Evolutionary conservation across 2,888 invertebrate genomes (phyloP), one percentile per base, ranked within the genome.

Genomic region (Dicycla oo): DNA sequence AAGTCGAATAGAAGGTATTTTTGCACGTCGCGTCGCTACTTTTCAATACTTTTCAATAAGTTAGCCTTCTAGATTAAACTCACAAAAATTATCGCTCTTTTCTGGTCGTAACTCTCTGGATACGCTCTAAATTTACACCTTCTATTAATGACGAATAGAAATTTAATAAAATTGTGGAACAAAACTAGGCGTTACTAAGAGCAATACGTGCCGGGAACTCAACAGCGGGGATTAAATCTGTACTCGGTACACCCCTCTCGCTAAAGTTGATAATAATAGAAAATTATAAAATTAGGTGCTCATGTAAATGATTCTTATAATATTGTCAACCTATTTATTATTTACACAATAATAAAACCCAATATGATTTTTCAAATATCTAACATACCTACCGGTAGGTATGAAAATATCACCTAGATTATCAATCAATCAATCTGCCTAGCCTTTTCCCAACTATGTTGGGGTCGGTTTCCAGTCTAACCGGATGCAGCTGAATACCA

Each of bases 211-310:
- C 86, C 86, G 60, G 20, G 65, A 57, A 79, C 79, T 51, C 64
- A 82, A 81, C 82, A 80, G 73, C 60, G 73, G 65, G 86, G 90
- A 89, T 89, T 88, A 88, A 51, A 70, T 62, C 72, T 65, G 66
- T 74, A 51, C 62, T 62, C 15, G 4, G 57, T 63, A 65, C 74
- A 80, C 77, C 75, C 75, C 63, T 74, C 51, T 65, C 64, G 40
- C 53, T 66, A 83, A 85, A 81, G 67, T 86, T 78, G 53, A 80
- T 69, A 73, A 57, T 75, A 77, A 70, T 30, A 20, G 61, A 54
- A 79, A 80, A 72, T 80, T 69, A 53, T 61, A 69, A 73, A 85
- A 73, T 65, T 43, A 23, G 49, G 47, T 53, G 51, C 30, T 56
- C 57, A 70, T 65, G 45, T 54, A 56, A 58, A 69, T 68, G 15